Percentiles rank a stretch among this genome's conserved stretches.
These are phyloP conservation scores for Tapera naevia DNA, from an alignment of 2,797 vertebrate genomes.

Conservation along the genomic window DNA sequence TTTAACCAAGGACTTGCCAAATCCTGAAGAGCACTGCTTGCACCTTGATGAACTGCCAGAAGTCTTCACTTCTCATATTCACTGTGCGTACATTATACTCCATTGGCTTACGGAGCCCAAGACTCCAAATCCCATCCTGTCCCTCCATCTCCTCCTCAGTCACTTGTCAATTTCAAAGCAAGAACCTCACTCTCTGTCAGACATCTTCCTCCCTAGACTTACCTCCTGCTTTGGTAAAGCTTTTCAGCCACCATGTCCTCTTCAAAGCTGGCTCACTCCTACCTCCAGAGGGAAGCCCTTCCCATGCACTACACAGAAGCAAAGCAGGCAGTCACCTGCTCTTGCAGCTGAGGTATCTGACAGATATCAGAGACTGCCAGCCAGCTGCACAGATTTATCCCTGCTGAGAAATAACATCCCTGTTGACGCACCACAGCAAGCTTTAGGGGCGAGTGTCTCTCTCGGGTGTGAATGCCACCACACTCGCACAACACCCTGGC, in stretches of 20 bases:
- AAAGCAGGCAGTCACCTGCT: background rate
- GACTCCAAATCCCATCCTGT: background rate
- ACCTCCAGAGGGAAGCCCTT: background rate
- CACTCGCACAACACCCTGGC: fast-evolving
- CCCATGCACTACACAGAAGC: fast-evolving
- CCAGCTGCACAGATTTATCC: background rate
- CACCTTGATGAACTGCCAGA: background rate
- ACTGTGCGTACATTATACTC: fast-evolving
- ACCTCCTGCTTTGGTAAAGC: background rate
- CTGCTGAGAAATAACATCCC: background rate
- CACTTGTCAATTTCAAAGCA: background rate
- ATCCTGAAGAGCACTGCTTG: background rate
- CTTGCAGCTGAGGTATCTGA: background rate
- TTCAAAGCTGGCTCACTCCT: background rate
- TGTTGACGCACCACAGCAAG: background rate
- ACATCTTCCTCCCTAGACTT: background rate
- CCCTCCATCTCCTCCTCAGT: background rate
- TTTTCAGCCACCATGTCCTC: background rate
- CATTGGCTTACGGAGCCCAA: background rate
- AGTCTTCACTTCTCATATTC: fast-evolving
- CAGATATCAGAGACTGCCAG: background rate
- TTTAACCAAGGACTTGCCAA: fast-evolving
- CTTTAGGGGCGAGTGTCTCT: fast-evolving
- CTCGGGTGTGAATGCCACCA: fast-evolving
- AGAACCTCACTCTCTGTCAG: background rate